Evolutionary conservation across 2,888 invertebrate genomes (phyloP).

Genomic region (Cataglyphis cursor): DNA sequence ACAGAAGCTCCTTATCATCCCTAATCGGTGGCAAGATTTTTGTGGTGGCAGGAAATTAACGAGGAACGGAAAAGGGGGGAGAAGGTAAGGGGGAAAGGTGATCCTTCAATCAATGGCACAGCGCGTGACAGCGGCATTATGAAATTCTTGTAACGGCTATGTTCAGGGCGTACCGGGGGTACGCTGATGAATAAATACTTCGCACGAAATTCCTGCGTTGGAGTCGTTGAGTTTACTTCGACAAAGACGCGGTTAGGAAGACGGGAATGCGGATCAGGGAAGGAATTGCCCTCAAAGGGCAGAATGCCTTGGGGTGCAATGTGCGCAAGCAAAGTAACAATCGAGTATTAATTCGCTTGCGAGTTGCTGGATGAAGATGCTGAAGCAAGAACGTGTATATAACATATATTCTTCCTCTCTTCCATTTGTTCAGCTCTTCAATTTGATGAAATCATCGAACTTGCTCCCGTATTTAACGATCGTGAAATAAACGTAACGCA

Average conservation of each 20-base stretch:
- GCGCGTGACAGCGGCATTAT: constrained; percentile 75
- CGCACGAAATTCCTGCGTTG: constrained; percentile 72
- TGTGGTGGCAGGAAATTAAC: constrained; percentile 35
- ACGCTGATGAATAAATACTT: constrained; percentile 77
- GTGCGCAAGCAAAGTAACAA: constrained; percentile 58
- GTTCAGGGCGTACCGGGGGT: constrained; percentile 71
- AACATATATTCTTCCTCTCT: background rate
- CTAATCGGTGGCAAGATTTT: constrained; percentile 61
- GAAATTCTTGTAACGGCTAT: constrained; percentile 74
- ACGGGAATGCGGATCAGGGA: constrained; percentile 35
- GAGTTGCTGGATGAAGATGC: background rate
- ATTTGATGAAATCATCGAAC: background rate
- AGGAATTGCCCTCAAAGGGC: constrained; percentile 31
- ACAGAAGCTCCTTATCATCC: background rate
- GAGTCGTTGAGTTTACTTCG: constrained; percentile 63
- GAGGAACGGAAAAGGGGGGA: constrained; percentile 3
- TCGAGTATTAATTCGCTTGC: constrained; percentile 69
- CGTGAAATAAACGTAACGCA: background rate
- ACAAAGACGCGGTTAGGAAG: constrained; percentile 61
- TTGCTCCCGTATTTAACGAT: background rate
- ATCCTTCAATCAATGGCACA: constrained; percentile 69
- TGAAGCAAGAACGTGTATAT: background rate
- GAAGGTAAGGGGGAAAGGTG: constrained; percentile 7
- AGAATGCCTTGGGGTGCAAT: constrained; percentile 40
- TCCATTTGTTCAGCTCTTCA: background rate